Conservation (phyloP, 2,888 invertebrate species). For the Cataglyphis albicans region DNA sequence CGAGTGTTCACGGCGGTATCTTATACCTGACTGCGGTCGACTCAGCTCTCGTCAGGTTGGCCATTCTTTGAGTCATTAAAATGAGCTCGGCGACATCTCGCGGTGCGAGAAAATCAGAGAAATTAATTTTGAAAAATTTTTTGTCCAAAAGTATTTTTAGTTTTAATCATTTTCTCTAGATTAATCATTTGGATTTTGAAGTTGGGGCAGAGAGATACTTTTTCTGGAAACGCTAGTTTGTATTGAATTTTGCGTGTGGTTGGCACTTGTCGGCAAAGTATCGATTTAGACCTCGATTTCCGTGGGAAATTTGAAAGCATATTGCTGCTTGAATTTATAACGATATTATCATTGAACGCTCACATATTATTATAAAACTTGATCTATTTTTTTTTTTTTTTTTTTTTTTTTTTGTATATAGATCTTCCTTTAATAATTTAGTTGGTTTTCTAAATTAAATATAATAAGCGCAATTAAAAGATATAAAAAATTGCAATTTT, state of each 20-base stretch:
- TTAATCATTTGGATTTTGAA: not conserved
- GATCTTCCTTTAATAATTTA: not conserved
- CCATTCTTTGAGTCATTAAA: not conserved
- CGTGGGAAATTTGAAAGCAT: conserved; percentile 34
- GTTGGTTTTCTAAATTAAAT: not conserved
- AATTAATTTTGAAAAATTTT: not conserved
- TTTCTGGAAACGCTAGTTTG: not conserved
- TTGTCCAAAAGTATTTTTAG: not conserved
- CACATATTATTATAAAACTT: not conserved
- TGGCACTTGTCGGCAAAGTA: conserved; percentile 15
- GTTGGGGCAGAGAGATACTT: not conserved
- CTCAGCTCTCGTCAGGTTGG: not conserved
- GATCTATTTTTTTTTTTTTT: not conserved
- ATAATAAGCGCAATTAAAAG: not conserved
- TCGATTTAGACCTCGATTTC: conserved; percentile 4
- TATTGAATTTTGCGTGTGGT: not conserved
- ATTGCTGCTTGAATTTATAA: no score
- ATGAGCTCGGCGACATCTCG: conserved; percentile 33
- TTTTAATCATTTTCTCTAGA: not conserved
- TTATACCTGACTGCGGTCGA: not conserved
- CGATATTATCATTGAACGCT: not conserved
- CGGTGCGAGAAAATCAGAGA: not conserved
- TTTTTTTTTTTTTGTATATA: not conserved
- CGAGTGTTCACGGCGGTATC: not conserved
- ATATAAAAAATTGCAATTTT: not conserved